Evolutionary conservation across 2,113 vertebrate genomes (phyloP).

Genomic region (Blennius ocellaris): DNA sequence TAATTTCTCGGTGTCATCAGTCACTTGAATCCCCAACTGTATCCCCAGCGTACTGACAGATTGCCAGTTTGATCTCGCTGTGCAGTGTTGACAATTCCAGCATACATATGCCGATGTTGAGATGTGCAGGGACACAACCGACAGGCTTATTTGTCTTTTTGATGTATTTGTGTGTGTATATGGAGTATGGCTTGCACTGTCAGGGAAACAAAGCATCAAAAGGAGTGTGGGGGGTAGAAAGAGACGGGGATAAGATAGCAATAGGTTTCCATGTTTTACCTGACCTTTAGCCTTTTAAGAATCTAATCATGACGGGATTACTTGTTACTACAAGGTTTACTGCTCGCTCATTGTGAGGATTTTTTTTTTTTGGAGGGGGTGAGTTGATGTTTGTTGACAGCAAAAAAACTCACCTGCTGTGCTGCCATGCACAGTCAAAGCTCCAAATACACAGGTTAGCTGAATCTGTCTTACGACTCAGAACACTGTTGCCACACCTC

Average conservation of each 20-base stretch:
- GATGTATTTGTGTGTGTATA: slow-evolving; percentile 48
- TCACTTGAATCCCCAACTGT: slow-evolving; percentile 58
- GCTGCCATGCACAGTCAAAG: slow-evolving; percentile 22
- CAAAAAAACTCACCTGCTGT: slow-evolving; percentile 22
- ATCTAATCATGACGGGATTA: slow-evolving; percentile 53
- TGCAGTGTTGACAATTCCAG: slow-evolving; percentile 71
- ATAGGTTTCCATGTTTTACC: slow-evolving; percentile 52
- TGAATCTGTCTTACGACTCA: slow-evolving; percentile 11
- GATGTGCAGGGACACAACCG: slow-evolving; percentile 42
- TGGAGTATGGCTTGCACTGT: slow-evolving; percentile 42
- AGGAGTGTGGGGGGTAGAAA: not conserved
- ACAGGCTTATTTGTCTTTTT: slow-evolving; percentile 68
- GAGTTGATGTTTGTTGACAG: slow-evolving; percentile 50
- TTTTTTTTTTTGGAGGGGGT: not conserved
- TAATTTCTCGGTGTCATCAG: slow-evolving; percentile 68
- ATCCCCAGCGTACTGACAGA: slow-evolving; percentile 61
- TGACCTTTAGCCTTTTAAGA: slow-evolving; percentile 55
- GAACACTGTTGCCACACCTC: slow-evolving; percentile 40
- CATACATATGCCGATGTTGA: slow-evolving; percentile 68
- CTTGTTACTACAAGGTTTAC: slow-evolving; percentile 6
- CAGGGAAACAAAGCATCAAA: slow-evolving; percentile 52
- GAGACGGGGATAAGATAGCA: slow-evolving; percentile 14
- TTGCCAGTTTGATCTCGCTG: slow-evolving; percentile 70
- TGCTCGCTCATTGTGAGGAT: slow-evolving; percentile 2
- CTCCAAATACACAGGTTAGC: slow-evolving; percentile 34